Evolutionary conservation across 2,888 invertebrate genomes (phyloP).

Genomic region (Helicoverpa assulta): DNA sequence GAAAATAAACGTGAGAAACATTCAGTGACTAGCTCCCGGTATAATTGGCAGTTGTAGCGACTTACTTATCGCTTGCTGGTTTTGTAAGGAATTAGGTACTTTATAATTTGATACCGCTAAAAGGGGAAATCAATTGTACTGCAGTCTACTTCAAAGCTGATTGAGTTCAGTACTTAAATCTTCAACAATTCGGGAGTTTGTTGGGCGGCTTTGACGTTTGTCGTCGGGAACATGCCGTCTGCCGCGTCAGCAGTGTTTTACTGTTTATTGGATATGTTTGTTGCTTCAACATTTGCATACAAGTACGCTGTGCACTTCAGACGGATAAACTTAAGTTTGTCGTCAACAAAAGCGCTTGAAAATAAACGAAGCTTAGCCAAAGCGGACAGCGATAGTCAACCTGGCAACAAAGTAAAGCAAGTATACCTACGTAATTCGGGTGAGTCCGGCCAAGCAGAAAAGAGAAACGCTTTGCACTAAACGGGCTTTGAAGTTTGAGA

Average conservation of each 20-base stretch:
- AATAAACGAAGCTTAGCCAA: conserved; percentile 33
- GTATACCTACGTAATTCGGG: conserved; percentile 29
- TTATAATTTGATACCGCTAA: background rate
- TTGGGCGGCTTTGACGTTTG: conserved; percentile 21
- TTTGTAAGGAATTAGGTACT: background rate
- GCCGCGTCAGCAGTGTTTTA: conserved; percentile 28
- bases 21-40: conserved; percentile 9
- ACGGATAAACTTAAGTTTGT: conserved; percentile 23
- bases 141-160: background rate
- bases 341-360: conserved; percentile 20
- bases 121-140: conserved; percentile 1
- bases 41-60: conserved; percentile 4
- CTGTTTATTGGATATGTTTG: conserved; percentile 35
- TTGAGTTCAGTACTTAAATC: conserved; percentile 27
- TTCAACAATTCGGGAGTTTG: conserved; percentile 9
- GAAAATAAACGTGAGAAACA: conserved; percentile 25
- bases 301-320: conserved; percentile 40
- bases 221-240: conserved; percentile 15
- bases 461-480: conserved; percentile 34
- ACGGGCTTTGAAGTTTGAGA: conserved; percentile 50
- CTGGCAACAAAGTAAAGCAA: conserved; percentile 32
- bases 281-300: conserved; percentile 41
- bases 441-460: conserved; percentile 32
- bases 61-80: background rate
- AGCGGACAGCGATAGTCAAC: conserved; percentile 25